Percentiles rank a stretch among this genome's conserved stretches.
These are phyloP conservation scores for Callyntrura guangdongensis DNA, from an alignment of 2,888 invertebrate genomes.

Conservation along the genomic window DNA sequence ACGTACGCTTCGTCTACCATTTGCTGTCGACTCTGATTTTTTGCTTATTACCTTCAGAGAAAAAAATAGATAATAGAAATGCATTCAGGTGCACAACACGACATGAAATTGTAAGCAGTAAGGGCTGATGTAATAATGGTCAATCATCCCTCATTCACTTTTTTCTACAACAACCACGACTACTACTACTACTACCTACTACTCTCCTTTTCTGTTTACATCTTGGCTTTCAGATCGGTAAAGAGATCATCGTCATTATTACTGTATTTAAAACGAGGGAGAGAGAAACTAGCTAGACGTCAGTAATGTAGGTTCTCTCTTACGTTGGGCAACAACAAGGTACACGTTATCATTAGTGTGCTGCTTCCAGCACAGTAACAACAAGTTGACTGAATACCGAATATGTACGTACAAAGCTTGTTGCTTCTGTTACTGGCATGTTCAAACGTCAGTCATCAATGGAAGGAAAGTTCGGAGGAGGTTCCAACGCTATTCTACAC, in stretches of 20 bases:
- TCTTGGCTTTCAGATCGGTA: conserved; percentile 9
- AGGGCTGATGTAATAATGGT: conserved; percentile 24
- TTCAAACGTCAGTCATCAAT: conserved; percentile 36
- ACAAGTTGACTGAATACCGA: neutral
- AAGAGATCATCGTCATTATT: conserved; percentile 20
- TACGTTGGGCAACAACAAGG: conserved; percentile 25
- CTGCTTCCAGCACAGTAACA: conserved; percentile 40
- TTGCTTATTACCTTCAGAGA: conserved; percentile 1
- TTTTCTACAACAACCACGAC: neutral
- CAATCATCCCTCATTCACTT: conserved; percentile 1
- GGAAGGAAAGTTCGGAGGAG: conserved; percentile 22
- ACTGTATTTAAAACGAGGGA: neutral
- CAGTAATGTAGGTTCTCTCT: neutral
- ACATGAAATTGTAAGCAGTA: neutral
- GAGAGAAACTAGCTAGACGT: neutral
- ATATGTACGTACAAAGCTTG: neutral
- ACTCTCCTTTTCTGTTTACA: neutral
- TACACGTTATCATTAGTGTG: conserved; percentile 31
- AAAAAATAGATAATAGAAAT: conserved; percentile 31
- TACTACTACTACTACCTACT: neutral
- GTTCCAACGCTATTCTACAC: conserved; percentile 30
- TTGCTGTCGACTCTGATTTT: neutral
- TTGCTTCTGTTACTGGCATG: conserved; percentile 23
- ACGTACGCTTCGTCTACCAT: neutral
- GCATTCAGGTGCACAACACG: conserved; percentile 23